A percentile compares a stretch with the other conserved stretches of the same genome.
phyloP scores from a whole-genome alignment of 2,888 invertebrate genomes.

The Cheilosia urbana region DNA sequence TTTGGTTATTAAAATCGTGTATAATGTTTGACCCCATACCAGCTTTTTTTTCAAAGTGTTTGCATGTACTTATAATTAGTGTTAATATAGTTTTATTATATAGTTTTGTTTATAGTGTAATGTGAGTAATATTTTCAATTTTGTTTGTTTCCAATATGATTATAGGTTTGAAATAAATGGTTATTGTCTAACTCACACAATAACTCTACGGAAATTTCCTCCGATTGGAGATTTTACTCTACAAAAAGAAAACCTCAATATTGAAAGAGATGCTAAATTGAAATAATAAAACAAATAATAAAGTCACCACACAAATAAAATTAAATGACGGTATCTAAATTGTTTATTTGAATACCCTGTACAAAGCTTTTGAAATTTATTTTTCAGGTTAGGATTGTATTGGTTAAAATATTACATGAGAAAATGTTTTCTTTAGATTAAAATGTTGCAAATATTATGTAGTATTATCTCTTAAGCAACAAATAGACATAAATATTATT shows the following conservation, averaged over 20 bases:
- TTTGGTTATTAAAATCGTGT: slow-evolving; percentile 37
- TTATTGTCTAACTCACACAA: slow-evolving; percentile 84
- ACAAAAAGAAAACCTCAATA: background rate
- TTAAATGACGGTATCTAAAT: slow-evolving; percentile 27
- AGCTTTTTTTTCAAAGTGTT: slow-evolving; percentile 79
- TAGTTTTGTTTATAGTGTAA: slow-evolving; percentile 35
- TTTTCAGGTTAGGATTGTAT: background rate
- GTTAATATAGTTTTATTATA: slow-evolving; percentile 15
- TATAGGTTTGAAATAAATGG: slow-evolving; percentile 69
- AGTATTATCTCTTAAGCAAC: background rate
- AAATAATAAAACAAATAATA: background rate
- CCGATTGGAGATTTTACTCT: slow-evolving; percentile 48
- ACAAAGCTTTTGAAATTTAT: slow-evolving; percentile 59
- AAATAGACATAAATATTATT: slow-evolving; percentile 9
- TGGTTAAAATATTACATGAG: slow-evolving; percentile 7
- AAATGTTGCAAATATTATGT: background rate
- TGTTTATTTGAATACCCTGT: slow-evolving; percentile 61
- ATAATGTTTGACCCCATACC: slow-evolving; percentile 83
- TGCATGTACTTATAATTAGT: slow-evolving; percentile 32
- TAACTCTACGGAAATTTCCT: slow-evolving; percentile 78
- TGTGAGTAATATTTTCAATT: slow-evolving; percentile 35
- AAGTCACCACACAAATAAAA: slow-evolving; percentile 56
- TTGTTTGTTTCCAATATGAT: slow-evolving; percentile 21
- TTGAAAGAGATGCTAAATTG: background rate
- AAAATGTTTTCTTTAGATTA: background rate